A percentile compares a stretch with the other conserved stretches of the same genome.
These are phyloP conservation scores for Lycophotia porphyrea DNA, from an alignment of 2,888 invertebrate genomes.

Conservation along the genomic window DNA sequence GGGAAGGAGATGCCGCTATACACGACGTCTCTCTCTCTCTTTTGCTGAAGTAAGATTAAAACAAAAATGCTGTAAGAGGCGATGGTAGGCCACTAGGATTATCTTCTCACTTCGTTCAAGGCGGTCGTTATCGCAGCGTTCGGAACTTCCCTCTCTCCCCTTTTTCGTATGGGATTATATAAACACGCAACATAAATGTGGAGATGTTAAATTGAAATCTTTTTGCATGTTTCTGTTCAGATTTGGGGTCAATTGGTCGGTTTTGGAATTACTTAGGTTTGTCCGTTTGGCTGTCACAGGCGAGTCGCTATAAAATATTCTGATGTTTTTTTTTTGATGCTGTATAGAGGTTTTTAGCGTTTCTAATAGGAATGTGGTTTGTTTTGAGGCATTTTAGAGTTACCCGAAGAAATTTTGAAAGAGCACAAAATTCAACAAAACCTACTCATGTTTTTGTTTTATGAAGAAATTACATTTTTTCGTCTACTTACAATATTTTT, in stretches of 20 bases:
- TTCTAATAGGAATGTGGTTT: not conserved
- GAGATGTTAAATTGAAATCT: slow-evolving; percentile 16
- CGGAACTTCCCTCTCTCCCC: not conserved
- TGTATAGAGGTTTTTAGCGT: not conserved
- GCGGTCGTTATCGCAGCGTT: not conserved
- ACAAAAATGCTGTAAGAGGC: not conserved
- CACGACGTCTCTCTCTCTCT: not conserved
- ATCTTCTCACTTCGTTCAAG: slow-evolving; percentile 1
- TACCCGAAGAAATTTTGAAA: not conserved
- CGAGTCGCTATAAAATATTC: too few species aligned
- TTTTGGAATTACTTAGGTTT: not conserved
- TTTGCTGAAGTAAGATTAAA: not conserved
- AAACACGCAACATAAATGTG: slow-evolving; percentile 1
- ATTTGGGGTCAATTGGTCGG: not conserved
- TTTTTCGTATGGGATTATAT: slow-evolving; percentile 10
- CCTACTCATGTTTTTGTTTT: not conserved
- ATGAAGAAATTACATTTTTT: not conserved
- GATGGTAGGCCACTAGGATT: slow-evolving; percentile 12
- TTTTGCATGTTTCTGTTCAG: not conserved
- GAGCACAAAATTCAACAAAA: not conserved
- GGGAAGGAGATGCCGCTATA: not conserved
- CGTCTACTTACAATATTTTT: not conserved
- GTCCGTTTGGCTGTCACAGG: not conserved
- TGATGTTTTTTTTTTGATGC: not conserved
- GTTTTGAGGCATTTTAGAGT: not conserved